A percentile compares a stretch with the other conserved stretches of the same genome.
These are phyloP conservation scores for Pseudotriccus pelzelni DNA, from an alignment of 2,797 vertebrate species.

Conservation along the genomic window DNA sequence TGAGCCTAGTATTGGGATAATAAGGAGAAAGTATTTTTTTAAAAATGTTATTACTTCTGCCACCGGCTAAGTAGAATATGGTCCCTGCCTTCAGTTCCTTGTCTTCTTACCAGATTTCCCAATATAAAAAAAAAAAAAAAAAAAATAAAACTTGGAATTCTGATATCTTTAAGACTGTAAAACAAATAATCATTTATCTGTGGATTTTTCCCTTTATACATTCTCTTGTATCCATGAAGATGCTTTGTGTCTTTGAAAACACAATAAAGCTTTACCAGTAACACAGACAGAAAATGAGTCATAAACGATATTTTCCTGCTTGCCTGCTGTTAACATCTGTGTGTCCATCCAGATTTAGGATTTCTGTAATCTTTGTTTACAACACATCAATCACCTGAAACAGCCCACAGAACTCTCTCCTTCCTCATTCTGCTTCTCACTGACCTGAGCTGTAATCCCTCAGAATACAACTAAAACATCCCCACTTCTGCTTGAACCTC, in stretches of 20 bases:
- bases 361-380: not conserved
- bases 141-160: not conserved
- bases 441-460: not conserved
- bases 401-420: not conserved
- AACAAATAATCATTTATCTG: not conserved
- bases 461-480: not conserved
- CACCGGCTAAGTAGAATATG: no score
- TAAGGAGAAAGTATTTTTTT: not conserved
- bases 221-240: not conserved
- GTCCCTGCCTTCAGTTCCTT: not conserved
- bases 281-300: not conserved
- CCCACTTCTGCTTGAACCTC: not conserved
- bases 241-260: not conserved
- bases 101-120: not conserved
- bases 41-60: rapidly evolving
- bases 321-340: not conserved
- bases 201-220: not conserved
- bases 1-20: not conserved
- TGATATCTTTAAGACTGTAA: not conserved
- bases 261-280: not conserved
- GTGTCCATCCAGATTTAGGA: not conserved
- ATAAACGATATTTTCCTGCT: not conserved
- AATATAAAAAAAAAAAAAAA: not conserved
- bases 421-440: not conserved
- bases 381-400: not conserved